phyloP scores from a whole-genome alignment of 1,140 invertebrate species.

The Lethrus apterus region DNA sequence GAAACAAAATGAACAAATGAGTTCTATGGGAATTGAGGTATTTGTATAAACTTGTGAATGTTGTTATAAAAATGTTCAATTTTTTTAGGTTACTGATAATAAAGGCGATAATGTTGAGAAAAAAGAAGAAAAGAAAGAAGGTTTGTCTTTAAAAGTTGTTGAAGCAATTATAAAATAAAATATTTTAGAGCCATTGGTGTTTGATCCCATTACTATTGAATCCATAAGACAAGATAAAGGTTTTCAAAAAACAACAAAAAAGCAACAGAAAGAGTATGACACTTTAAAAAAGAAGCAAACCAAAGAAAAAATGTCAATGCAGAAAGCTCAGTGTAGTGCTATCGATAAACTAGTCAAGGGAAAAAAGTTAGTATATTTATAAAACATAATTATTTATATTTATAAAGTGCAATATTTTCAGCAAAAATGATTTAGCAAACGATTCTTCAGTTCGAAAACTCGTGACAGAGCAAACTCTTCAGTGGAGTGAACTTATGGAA shows the following conservation, averaged over 20 bases:
- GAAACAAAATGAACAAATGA: constrained; percentile 85
- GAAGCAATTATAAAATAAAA: background rate
- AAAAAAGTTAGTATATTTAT: constrained; percentile 62
- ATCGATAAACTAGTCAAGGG: constrained; percentile 93
- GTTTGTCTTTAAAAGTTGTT: constrained; percentile 34
- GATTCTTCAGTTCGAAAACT: constrained; percentile 73
- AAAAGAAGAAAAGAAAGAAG: constrained; percentile 67
- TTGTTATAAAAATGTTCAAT: background rate
- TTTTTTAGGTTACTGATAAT: constrained; percentile 35
- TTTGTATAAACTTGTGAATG: background rate
- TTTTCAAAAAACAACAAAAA: constrained; percentile 90
- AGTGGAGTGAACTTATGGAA: constrained; percentile 89
- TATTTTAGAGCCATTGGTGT: constrained; percentile 59
- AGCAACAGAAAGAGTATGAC: constrained; percentile 94
- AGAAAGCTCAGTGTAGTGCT: constrained; percentile 90
- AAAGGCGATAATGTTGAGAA: constrained; percentile 45
- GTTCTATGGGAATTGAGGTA: constrained; percentile 86
- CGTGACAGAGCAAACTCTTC: constrained; percentile 82
- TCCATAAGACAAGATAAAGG: constrained; percentile 85
- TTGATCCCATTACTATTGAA: constrained; percentile 89
- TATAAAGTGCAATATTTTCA: too few species aligned
- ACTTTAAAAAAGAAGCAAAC: constrained; percentile 84
- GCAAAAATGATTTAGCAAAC: constrained; percentile 70
- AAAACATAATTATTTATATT: too few species aligned
- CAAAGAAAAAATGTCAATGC: constrained; percentile 86